phyloP scores from a whole-genome alignment of 2,113 vertebrate species.

The Microtus ochrogaster region DNA sequence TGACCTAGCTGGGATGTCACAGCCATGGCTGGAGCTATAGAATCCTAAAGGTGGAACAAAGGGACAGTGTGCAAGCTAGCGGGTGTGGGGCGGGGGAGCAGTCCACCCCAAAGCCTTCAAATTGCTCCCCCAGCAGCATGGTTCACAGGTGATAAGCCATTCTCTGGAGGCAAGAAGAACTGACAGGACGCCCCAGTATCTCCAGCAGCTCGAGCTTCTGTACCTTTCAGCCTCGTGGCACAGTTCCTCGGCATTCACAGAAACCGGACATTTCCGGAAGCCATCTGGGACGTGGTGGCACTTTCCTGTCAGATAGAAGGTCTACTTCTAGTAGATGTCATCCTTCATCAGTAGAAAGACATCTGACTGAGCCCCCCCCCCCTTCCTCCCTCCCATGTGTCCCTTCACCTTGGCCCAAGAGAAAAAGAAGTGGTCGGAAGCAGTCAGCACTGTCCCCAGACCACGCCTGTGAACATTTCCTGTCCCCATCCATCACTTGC shows the following conservation, averaged over 20 bases:
- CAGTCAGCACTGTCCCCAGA: not conserved
- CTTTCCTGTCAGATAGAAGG: not conserved
- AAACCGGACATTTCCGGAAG: not conserved
- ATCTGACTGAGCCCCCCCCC: not conserved
- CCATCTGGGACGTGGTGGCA: not conserved
- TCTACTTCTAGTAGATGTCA: not conserved
- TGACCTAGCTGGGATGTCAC: fast-evolving
- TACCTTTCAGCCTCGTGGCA: not conserved
- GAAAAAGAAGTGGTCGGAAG: not conserved
- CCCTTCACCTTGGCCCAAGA: not conserved
- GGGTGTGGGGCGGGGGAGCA: not conserved
- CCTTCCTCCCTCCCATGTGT: not conserved
- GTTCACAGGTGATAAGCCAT: not conserved
- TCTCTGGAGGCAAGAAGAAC: not conserved
- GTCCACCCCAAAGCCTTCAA: not conserved
- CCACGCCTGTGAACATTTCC: not conserved
- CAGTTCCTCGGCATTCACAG: not conserved
- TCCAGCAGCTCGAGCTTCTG: not conserved
- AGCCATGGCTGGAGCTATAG: not conserved
- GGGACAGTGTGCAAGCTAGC: not conserved
- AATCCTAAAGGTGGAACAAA: not conserved
- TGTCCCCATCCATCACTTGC: not conserved
- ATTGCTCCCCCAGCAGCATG: not conserved
- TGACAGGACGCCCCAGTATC: not conserved
- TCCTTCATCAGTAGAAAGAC: not conserved